Evolutionary conservation across 2,888 invertebrate genomes (phyloP).

Genomic region (Escarpia spicata): DNA sequence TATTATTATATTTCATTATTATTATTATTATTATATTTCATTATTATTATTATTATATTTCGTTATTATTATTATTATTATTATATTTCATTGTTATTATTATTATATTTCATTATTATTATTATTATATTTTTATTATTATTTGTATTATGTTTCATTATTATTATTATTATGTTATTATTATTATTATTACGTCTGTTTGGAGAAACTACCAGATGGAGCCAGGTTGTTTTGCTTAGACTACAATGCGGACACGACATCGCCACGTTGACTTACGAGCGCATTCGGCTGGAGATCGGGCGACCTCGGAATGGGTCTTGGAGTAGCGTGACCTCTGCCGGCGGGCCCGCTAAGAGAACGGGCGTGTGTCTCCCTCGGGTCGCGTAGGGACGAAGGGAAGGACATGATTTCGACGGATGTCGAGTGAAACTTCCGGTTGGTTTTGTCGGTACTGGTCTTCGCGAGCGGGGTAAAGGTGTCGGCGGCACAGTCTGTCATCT

Average conservation of each 20-base stretch:
- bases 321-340: not conserved
- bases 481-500: not conserved
- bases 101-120: too few species aligned
- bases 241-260: not conserved
- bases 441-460: not conserved
- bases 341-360: not conserved
- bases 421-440: not conserved
- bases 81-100: too few species aligned
- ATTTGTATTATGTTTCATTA: too few species aligned
- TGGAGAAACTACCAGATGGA: too few species aligned
- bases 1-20: too few species aligned
- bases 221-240: not conserved
- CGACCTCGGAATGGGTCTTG: not conserved
- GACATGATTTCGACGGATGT: not conserved
- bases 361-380: not conserved
- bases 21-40: too few species aligned
- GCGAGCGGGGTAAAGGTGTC: not conserved
- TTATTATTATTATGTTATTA: too few species aligned
- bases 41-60: too few species aligned
- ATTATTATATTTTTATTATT: too few species aligned
- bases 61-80: too few species aligned
- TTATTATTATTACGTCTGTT: too few species aligned
- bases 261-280: not conserved
- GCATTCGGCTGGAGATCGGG: not conserved
- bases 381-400: not conserved